Base-by-base conservation (phyloP, 2,888 invertebrate genomes). In the Xanthorhoe spadicearia region DNA sequence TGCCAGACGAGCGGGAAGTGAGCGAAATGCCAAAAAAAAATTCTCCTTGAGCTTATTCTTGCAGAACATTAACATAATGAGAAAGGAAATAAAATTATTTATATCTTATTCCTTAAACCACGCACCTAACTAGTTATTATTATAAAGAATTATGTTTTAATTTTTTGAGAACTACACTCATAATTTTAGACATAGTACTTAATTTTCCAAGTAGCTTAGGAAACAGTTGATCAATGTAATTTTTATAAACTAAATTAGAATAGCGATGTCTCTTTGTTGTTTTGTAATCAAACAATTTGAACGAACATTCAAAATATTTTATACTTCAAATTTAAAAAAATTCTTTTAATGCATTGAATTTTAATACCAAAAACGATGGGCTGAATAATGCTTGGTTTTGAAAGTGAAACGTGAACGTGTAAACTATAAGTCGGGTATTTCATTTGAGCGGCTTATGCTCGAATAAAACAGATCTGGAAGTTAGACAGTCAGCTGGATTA, bases 341-440 rank as follows among this genome's bases (percentile, higher is more conserved):
- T n/a, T n/a, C n/a, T n/a, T 49, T 61, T 51, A 7, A 46, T 7
- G 19, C 23, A 7, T 13, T n/a, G 46, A 55, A 62, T 55, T 55
- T 55, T 62, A 69, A n/a, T 70, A 66, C 61, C 64, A 54, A 65
- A 62, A 64, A 58, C 56, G 38, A 63, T 49, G 63, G 23, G 1
- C 23, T 23, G 23, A 23, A 66, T 54, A 55, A 61, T 54, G 15
- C 15, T 63, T 63, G 58, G 62, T 71, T 67, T 71, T 54, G 62
- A 73, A 74, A 76, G 74, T 73, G 74, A 78, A 74, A 73, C n/a
- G n/a, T 74, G 68, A 74, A 68, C 61, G n/a, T n/a, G n/a, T n/a
- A n/a, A n/a, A n/a, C n/a, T n/a, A n/a, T n/a, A n/a, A n/a, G n/a
- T n/a, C n/a, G n/a, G n/a, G n/a, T n/a, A n/a, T n/a, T n/a, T n/a